These are phyloP conservation scores for Gallinago jamesoni DNA, from an alignment of 2,113 vertebrate genomes.

Conservation along the genomic window DNA sequence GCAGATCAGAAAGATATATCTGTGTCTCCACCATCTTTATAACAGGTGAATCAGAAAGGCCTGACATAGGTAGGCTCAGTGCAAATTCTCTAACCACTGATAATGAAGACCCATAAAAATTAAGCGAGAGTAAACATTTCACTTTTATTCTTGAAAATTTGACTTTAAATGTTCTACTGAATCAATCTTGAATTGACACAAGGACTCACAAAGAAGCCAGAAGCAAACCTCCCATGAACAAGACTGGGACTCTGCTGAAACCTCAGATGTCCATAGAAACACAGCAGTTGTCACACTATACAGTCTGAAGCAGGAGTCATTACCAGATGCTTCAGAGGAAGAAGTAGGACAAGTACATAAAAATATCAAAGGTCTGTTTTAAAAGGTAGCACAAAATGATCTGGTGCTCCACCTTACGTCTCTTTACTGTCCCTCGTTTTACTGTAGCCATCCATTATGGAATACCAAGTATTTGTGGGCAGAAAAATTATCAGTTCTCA, in stretches of 20 bases:
- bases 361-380: neutral
- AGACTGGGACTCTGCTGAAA: neutral
- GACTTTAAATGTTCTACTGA: neutral
- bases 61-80: neutral
- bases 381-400: neutral
- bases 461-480: neutral
- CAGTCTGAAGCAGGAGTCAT: neutral
- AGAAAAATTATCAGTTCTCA: neutral
- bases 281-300: neutral
- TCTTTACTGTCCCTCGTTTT: neutral
- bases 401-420: neutral
- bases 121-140: neutral
- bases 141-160: neutral
- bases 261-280: accelerated
- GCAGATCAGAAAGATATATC: neutral
- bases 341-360: neutral
- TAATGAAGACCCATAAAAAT: neutral
- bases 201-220: neutral
- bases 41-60: neutral
- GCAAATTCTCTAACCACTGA: neutral
- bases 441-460: neutral
- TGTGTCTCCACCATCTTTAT: neutral
- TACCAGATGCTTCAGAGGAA: neutral
- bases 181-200: neutral
- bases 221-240: neutral